phyloP scores from a whole-genome alignment of 2,797 vertebrate species.

The Thripadectes ignobilis region DNA sequence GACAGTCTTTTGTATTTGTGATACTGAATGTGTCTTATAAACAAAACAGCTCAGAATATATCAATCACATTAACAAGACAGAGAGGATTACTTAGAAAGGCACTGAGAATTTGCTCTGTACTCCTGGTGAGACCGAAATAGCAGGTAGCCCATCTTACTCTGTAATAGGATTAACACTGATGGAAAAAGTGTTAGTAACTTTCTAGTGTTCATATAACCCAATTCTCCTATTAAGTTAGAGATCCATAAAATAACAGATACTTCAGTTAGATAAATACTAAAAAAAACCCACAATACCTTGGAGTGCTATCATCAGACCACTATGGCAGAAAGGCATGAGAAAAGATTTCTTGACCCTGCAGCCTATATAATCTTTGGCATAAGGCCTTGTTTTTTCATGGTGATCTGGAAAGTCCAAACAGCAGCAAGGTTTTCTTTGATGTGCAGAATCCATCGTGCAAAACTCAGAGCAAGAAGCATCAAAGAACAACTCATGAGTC shows the following conservation, averaged over 20 bases:
- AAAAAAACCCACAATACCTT: background rate
- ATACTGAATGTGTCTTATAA: background rate
- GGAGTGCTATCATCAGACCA: background rate
- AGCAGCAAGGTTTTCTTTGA: background rate
- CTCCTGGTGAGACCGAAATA: background rate
- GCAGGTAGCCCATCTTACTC: background rate
- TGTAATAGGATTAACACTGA: background rate
- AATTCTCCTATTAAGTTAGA: background rate
- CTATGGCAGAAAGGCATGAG: background rate
- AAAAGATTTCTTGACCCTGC: background rate
- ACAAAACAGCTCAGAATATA: constrained; percentile 11
- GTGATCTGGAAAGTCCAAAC: background rate
- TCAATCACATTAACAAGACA: background rate
- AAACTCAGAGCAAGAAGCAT: background rate
- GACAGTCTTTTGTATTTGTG: background rate
- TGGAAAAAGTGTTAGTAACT: background rate
- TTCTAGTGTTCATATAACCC: background rate
- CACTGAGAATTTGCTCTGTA: background rate
- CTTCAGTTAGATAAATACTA: background rate
- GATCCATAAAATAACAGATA: background rate
- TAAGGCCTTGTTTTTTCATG: background rate
- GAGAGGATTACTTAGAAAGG: constrained; percentile 6
- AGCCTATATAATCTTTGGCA: background rate
- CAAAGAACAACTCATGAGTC: background rate
- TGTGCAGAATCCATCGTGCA: background rate